Evolutionary conservation across 2,113 vertebrate genomes (phyloP).

Genomic region (Carlito syrichta): DNA sequence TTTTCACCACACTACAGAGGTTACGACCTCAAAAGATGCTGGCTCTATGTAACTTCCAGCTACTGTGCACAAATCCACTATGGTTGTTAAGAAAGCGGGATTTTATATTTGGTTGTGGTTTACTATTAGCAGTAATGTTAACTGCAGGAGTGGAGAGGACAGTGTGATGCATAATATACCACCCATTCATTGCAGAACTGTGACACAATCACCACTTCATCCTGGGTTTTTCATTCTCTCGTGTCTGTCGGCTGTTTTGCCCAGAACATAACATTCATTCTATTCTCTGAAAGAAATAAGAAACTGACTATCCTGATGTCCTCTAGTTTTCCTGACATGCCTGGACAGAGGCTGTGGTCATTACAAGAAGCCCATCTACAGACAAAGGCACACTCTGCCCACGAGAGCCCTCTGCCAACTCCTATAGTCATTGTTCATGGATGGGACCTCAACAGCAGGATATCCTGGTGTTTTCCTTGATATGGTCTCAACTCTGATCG

Average conservation of each 20-base stretch:
- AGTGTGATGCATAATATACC: not conserved
- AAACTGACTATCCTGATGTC: not conserved
- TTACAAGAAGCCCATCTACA: not conserved
- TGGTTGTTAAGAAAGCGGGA: not conserved
- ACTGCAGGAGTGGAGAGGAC: not conserved
- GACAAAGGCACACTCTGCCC: not conserved
- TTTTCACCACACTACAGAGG: not conserved
- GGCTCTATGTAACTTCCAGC: not conserved
- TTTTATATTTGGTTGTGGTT: not conserved
- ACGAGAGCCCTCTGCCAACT: not conserved
- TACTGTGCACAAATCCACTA: not conserved
- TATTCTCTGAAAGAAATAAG: not conserved
- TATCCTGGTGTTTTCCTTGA: not conserved
- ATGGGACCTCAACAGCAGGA: not conserved
- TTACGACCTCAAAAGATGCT: not conserved
- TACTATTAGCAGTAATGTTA: not conserved
- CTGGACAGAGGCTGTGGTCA: not conserved
- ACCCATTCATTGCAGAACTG: not conserved
- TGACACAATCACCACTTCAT: not conserved
- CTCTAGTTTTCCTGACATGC: not conserved
- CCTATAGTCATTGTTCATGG: not conserved
- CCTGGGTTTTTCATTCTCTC: not conserved
- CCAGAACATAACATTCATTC: not conserved
- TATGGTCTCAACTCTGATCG: not conserved
- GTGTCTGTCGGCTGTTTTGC: not conserved